phyloP scores from a whole-genome alignment of 2,113 vertebrate species.

The Caranx ignobilis region DNA sequence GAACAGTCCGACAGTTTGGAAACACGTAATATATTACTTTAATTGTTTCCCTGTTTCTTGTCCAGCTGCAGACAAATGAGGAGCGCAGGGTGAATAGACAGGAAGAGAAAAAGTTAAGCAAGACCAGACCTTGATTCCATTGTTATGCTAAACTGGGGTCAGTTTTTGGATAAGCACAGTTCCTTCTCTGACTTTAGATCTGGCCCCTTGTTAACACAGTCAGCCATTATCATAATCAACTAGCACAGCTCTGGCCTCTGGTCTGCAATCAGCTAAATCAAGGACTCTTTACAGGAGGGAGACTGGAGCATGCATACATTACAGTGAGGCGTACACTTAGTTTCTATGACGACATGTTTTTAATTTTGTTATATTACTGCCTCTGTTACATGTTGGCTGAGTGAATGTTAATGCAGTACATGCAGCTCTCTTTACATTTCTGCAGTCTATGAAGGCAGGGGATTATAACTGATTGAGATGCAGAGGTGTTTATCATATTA shows the following conservation, averaged over 20 bases:
- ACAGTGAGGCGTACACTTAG: slow-evolving; percentile 3
- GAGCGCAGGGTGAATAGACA: background rate
- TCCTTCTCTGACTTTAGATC: slow-evolving; percentile 35
- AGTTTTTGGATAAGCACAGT: slow-evolving; percentile 40
- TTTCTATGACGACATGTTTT: slow-evolving; percentile 15
- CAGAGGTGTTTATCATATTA: background rate
- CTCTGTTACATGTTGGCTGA: background rate
- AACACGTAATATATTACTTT: background rate
- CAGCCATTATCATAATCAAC: slow-evolving; percentile 60
- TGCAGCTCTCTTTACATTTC: background rate
- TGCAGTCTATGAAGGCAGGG: background rate
- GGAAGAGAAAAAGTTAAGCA: slow-evolving; percentile 22
- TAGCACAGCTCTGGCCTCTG: slow-evolving; percentile 37
- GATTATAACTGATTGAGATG: background rate
- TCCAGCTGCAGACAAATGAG: slow-evolving; percentile 14
- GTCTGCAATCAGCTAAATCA: slow-evolving; percentile 65
- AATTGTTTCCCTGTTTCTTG: background rate
- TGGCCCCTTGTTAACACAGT: slow-evolving; percentile 53
- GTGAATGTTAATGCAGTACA: background rate
- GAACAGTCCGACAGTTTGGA: background rate
- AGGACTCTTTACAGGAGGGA: slow-evolving; percentile 42
- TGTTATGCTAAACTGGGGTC: slow-evolving; percentile 52
- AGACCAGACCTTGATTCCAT: slow-evolving; percentile 29
- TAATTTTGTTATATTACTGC: background rate
- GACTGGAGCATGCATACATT: background rate